Evolutionary conservation across 2,113 vertebrate species (phyloP).

Genomic region (Polypterus senegalus): DNA sequence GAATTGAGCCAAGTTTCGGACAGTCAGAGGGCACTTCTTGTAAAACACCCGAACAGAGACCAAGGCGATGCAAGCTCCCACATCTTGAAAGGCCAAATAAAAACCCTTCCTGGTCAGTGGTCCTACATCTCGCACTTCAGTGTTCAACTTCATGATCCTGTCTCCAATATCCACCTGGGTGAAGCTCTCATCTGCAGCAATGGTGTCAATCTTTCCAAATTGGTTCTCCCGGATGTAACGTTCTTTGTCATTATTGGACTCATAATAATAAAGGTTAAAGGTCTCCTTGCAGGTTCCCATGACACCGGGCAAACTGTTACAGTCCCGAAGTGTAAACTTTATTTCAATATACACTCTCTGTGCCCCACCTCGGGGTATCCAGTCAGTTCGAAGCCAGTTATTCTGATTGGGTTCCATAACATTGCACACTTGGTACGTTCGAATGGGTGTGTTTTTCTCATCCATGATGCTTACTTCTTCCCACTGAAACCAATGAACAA

Average conservation of each 20-base stretch:
- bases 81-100: conserved; percentile 96
- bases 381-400: conserved; percentile 96
- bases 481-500: conserved; percentile 57
- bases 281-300: conserved; percentile 98
- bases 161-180: conserved; percentile 97
- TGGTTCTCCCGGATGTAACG: conserved; percentile 84
- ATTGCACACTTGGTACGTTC: conserved; percentile 96
- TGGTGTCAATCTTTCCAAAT: conserved; percentile 90
- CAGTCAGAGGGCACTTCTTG: conserved; percentile 84
- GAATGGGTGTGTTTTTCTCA: conserved; percentile 93
- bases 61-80: conserved; percentile 89
- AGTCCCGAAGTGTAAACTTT: conserved; percentile 95
- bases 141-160: conserved; percentile 96
- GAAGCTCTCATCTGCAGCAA: conserved; percentile 94
- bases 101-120: conserved; percentile 79
- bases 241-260: conserved; percentile 88
- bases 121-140: conserved; percentile 84
- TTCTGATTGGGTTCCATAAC: conserved; percentile 96
- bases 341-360: conserved; percentile 95
- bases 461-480: conserved; percentile 98
- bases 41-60: conserved; percentile 94
- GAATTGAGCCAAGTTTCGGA: conserved; percentile 90
- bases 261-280: conserved; percentile 94
- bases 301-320: conserved; percentile 91
- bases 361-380: conserved; percentile 85